A percentile compares a stretch with the other conserved stretches of the same genome.
phyloP scores from a whole-genome alignment of 2,888 invertebrate species.

The Caenorhabditis macrosperma region DNA sequence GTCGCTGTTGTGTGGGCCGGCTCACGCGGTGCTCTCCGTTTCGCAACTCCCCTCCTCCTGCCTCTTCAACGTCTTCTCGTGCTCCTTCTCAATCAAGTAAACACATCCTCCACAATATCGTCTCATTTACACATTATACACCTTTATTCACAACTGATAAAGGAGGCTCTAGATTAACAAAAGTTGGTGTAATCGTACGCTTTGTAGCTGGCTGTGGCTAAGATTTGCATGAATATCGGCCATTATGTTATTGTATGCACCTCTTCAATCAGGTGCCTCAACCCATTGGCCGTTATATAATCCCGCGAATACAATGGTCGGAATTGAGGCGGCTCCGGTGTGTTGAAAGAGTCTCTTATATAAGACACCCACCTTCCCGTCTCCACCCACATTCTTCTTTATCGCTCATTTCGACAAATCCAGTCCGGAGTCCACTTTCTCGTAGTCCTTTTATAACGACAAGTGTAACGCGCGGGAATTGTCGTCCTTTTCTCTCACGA shows the following conservation, averaged over 20 bases:
- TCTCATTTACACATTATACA: slow-evolving; percentile 52
- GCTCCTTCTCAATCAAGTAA: slow-evolving; percentile 1
- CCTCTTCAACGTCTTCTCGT: neutral
- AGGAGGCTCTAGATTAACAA: slow-evolving; percentile 47
- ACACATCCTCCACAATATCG: slow-evolving; percentile 21
- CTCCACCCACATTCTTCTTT: slow-evolving; percentile 24
- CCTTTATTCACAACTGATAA: slow-evolving; percentile 40
- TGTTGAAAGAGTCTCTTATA: neutral
- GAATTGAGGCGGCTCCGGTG: slow-evolving; percentile 30
- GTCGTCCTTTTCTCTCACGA: slow-evolving; percentile 14
- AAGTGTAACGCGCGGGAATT: slow-evolving; percentile 32
- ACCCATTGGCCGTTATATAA: slow-evolving; percentile 39
- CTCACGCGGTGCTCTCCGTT: slow-evolving; percentile 6
- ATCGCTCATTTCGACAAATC: slow-evolving; percentile 37
- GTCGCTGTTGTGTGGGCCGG: slow-evolving; percentile 8
- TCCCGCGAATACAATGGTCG: slow-evolving; percentile 46
- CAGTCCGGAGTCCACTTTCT: slow-evolving; percentile 7
- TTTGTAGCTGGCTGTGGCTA: slow-evolving; percentile 13
- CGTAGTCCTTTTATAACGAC: slow-evolving; percentile 20
- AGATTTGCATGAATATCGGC: slow-evolving; percentile 45
- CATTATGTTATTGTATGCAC: slow-evolving; percentile 54
- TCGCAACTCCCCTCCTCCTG: slow-evolving; percentile 2
- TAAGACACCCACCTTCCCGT: slow-evolving; percentile 16
- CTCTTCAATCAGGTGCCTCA: slow-evolving; percentile 44
- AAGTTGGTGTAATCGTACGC: slow-evolving; percentile 47